Evolutionary conservation across 2,888 invertebrate species (phyloP).

Genomic region (Crossocerus cetratus): DNA sequence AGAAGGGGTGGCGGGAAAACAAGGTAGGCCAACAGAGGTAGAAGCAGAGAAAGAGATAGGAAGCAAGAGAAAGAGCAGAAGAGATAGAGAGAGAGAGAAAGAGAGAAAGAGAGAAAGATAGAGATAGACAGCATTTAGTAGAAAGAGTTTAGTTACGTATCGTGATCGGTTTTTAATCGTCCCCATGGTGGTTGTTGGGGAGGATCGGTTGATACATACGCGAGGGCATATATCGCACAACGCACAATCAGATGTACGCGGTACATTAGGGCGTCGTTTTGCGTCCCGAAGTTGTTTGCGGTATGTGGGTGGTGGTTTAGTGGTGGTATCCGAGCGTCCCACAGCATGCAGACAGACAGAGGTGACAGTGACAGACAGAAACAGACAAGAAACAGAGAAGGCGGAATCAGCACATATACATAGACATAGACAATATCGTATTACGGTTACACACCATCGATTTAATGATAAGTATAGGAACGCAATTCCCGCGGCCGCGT

Average conservation of each 20-base stretch:
- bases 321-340: conserved; percentile 76
- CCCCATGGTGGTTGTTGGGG: conserved; percentile 17
- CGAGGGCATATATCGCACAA: conserved; percentile 6
- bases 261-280: conserved; percentile 38
- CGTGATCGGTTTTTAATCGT: conserved; percentile 21
- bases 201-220: conserved; percentile 8
- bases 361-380: conserved; percentile 79
- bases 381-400: conserved; percentile 80
- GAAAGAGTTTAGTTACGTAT: conserved; percentile 31
- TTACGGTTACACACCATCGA: conserved; percentile 47
- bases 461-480: not conserved
- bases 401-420: conserved; percentile 75
- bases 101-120: too few species aligned
- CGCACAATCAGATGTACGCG: conserved; percentile 16
- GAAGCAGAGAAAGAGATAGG: too few species aligned
- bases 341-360: conserved; percentile 80
- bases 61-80: too few species aligned
- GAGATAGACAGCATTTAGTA: not conserved
- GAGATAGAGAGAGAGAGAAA: too few species aligned
- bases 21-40: too few species aligned
- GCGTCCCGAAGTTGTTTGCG: conserved; percentile 50
- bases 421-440: conserved; percentile 9
- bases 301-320: conserved; percentile 54
- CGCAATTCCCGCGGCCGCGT: not conserved
- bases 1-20: too few species aligned